Base-by-base conservation (phyloP, 2,797 vertebrate genomes). In the Rhynchonycteris naso region DNA sequence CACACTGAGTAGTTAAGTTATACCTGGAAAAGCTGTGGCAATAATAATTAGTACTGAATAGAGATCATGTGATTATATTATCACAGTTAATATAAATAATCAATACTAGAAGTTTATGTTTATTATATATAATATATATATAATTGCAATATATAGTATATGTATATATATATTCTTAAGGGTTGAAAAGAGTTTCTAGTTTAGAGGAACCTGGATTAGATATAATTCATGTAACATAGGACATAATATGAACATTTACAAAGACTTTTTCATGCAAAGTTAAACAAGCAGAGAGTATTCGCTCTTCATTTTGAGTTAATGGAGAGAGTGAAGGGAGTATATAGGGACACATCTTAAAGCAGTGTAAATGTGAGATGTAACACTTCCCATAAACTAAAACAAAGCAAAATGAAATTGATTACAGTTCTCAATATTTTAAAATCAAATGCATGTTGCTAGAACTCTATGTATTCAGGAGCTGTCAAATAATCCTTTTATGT, bases 1-100 rank as follows among this genome's bases (percentile, higher is more conserved):
- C 1, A 63, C 2, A 65, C 1, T 21, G 24, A 1, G 0, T 43
- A 58, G 11, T 26, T 61, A 52, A 90, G 1, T 58, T 18, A 0
- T 28, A 68, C 35, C 56, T 30, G 5, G 12, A 50, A 86, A 56
- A 78, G 59, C 56, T 16, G 2, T 52, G 22, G 6, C 30, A 66
- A 58, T 54, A 33, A 81, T 38, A 59, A 50, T 28, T 61, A 84
- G 28, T 33, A 65, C 8, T 65, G 69, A 72, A 43, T 14, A 43
- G 65, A 69, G 54, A 50, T 59, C 24, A 59, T 24, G 30, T 63
- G 38, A 19, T 26, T 28, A 58, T 47, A 47, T 52, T 71, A 35
- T 59, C 14, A 59, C 58, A 11, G 30, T 15, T 43, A n/a, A 59
- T 71, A 43, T 30, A 85, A 58, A 58, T 80, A 50, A 59, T 50